Conservation (phyloP, 2,888 invertebrate species). For the Andrena haemorrhoa region DNA sequence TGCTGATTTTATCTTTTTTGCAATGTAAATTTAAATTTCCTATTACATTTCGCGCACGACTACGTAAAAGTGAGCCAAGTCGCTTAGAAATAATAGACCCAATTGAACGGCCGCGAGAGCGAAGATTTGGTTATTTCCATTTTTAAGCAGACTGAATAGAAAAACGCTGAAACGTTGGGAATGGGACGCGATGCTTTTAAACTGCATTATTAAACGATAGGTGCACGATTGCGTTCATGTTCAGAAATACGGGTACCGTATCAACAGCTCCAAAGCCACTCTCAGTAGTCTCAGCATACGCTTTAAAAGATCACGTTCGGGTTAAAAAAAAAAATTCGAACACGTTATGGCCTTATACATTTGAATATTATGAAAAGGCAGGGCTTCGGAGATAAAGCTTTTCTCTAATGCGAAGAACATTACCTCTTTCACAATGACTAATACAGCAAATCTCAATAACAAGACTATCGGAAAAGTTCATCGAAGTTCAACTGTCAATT, state of each 20-base stretch:
- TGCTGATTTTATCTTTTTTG: no score
- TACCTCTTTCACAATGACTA: background rate
- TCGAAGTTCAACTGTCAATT: slow-evolving; percentile 3
- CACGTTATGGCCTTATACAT: no score
- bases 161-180: slow-evolving; percentile 65
- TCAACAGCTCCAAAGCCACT: slow-evolving; percentile 30
- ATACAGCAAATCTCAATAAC: background rate
- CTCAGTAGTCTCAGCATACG: background rate
- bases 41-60: background rate
- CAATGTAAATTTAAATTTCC: no score
- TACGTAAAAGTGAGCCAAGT: background rate
- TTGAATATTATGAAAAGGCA: background rate
- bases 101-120: slow-evolving; percentile 34
- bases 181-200: slow-evolving; percentile 75
- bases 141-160: slow-evolving; percentile 75
- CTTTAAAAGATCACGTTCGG: slow-evolving; percentile 5
- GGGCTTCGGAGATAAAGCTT: background rate
- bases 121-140: slow-evolving; percentile 72
- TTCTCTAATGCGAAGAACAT: background rate
- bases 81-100: slow-evolving; percentile 14
- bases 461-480: slow-evolving; percentile 9
- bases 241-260: slow-evolving; percentile 27
- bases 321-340: slow-evolving; percentile 3
- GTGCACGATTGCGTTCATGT: slow-evolving; percentile 38
- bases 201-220: slow-evolving; percentile 76